Evolutionary conservation across 1,140 invertebrate species (phyloP).

Genomic region (Harlomillsia oculata): DNA sequence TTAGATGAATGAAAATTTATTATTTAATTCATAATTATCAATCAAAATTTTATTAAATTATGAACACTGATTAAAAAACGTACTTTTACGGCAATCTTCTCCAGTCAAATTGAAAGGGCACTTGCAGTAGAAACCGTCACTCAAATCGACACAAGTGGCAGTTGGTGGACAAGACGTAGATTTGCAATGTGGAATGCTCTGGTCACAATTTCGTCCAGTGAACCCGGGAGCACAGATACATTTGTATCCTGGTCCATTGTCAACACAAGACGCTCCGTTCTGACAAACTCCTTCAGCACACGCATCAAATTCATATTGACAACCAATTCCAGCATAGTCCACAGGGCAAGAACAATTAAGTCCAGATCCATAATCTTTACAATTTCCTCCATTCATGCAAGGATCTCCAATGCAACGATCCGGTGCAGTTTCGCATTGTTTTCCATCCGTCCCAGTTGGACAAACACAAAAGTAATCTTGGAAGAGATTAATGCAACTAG

Average conservation of each 20-base stretch:
- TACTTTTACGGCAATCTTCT: conserved; percentile 89
- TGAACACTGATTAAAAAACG: conserved; percentile 35
- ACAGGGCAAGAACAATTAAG: conserved; percentile 82
- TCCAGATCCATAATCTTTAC: conserved; percentile 88
- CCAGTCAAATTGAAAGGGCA: conserved; percentile 94
- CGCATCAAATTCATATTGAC: conserved; percentile 86
- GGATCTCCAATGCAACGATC: conserved; percentile 91
- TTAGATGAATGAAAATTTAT: conserved; percentile 17
- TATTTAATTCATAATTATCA: conserved; percentile 5
- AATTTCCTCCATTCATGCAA: conserved; percentile 88
- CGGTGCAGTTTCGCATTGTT: conserved; percentile 59
- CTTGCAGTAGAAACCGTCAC: conserved; percentile 84
- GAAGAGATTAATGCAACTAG: conserved; percentile 84
- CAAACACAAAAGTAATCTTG: conserved; percentile 96
- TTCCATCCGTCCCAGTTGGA: conserved; percentile 54
- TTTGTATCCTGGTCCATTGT: conserved; percentile 70
- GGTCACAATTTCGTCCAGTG: conserved; percentile 74
- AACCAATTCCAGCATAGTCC: conserved; percentile 78
- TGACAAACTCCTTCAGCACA: conserved; percentile 77
- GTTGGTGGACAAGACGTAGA: conserved; percentile 89
- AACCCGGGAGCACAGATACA: conserved; percentile 42
- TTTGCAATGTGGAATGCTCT: conserved; percentile 85
- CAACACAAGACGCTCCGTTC: conserved; percentile 83
- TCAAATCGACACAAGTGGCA: conserved; percentile 86
- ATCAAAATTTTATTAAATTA: conserved; percentile 11